These are phyloP conservation scores for Tetragnatha versicolor DNA, from an alignment of 1,140 invertebrate species.

Conservation along the genomic window DNA sequence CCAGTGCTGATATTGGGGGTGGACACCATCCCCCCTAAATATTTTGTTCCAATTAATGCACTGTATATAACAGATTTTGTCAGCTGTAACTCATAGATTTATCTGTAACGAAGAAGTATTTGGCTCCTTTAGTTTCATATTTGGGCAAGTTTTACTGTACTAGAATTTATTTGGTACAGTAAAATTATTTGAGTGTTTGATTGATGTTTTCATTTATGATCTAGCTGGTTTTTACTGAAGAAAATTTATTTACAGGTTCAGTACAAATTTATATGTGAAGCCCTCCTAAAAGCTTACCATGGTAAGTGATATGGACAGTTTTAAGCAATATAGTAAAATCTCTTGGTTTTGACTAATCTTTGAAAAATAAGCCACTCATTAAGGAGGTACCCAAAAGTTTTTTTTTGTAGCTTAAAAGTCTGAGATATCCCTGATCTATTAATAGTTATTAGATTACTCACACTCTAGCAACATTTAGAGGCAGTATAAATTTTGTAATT, in stretches of 20 bases:
- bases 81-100: too few species aligned
- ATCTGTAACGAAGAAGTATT: neutral
- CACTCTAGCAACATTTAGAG: too few species aligned
- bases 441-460: too few species aligned
- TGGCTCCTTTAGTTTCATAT: too few species aligned
- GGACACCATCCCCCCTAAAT: too few species aligned
- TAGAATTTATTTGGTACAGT: neutral
- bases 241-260: constrained; percentile 78
- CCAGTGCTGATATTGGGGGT: too few species aligned
- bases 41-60: too few species aligned
- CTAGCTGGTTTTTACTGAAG: neutral
- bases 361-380: neutral
- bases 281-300: constrained; percentile 87
- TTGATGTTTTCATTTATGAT: neutral
- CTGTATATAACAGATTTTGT: too few species aligned
- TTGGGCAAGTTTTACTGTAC: neutral
- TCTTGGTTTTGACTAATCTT: neutral
- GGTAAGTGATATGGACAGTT: constrained; percentile 61
- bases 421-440: too few species aligned
- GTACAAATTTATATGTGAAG: constrained; percentile 97
- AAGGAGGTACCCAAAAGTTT: neutral
- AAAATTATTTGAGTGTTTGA: neutral
- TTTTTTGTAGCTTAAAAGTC: too few species aligned
- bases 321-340: neutral
- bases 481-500: too few species aligned